Evolutionary conservation across 2,113 vertebrate genomes (phyloP).

Genomic region (Grammomys dolichurus): DNA sequence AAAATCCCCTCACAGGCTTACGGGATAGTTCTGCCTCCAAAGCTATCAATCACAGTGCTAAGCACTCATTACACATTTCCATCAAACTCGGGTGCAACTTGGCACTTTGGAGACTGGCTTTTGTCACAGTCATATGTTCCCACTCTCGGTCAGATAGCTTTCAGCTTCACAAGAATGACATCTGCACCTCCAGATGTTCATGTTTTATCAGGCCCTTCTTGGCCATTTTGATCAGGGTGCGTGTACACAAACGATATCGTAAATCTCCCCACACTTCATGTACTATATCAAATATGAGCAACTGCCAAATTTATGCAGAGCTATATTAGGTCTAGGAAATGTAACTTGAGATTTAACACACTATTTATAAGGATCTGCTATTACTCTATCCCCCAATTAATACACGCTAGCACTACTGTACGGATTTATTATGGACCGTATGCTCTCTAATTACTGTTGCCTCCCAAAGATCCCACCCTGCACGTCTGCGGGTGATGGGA

Average conservation of each 20-base stretch:
- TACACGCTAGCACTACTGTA: conserved; percentile 86
- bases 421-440: conserved; percentile 88
- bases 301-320: conserved; percentile 80
- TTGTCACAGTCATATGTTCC: conserved; percentile 54
- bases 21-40: neutral
- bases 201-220: conserved; percentile 81
- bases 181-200: conserved; percentile 88
- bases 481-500: conserved; percentile 81
- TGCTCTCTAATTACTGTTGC: conserved; percentile 86
- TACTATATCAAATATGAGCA: conserved; percentile 79
- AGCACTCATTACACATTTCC: conserved; percentile 72
- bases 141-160: conserved; percentile 59
- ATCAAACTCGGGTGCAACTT: conserved; percentile 51
- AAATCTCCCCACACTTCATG: conserved; percentile 84
- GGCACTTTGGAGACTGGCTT: neutral
- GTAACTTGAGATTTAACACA: conserved; percentile 83
- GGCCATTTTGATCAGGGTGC: conserved; percentile 82
- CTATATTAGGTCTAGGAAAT: conserved; percentile 82
- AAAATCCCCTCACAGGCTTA: neutral
- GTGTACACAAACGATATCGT: conserved; percentile 79
- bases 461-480: conserved; percentile 78
- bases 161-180: conserved; percentile 78
- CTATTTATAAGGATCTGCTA: conserved; percentile 80
- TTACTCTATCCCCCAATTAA: conserved; percentile 87
- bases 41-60: conserved; percentile 62